Evolutionary conservation across 1,140 invertebrate species (phyloP), one percentile per base, ranked within the genome.

Genomic region (Pseudachorutes palmiensis): DNA sequence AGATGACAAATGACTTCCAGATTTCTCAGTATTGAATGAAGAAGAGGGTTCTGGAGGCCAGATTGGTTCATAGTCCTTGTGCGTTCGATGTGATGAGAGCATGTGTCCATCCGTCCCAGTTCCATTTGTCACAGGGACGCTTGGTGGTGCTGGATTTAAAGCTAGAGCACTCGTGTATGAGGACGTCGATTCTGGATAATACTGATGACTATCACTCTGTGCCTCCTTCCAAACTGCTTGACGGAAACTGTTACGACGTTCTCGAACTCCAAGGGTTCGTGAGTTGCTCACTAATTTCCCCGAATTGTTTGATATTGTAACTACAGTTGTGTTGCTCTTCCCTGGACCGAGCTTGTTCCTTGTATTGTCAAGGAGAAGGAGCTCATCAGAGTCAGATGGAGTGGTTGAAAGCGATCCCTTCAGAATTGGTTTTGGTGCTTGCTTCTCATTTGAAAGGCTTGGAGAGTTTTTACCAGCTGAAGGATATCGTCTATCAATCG

Each of bases 171-270:
- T n/a, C n/a, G n/a, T n/a, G n/a, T n/a, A n/a, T n/a, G n/a, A n/a
- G n/a, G n/a, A n/a, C n/a, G n/a, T n/a, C n/a, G n/a, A n/a, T n/a
- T n/a, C n/a, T n/a, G n/a, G n/a, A n/a, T n/a, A n/a, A n/a, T n/a
- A n/a, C n/a, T 62, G 45, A 14, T 66, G 12, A 22, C 41, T 31
- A 62, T 33, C 24, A 66, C 65, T 58, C 62, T 67, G 65, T 62
- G 55, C 65, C 41, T 75, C 73, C 68, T 75, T 78, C 66, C 73
- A 74, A 16, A 80, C 75, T 9, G 79, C 79, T 70, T 79, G 77
- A 28, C 78, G 70, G 72, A 79, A 80, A 71, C 79, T 80, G 65
- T 79, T 79, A 41, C 79, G 67, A 59, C 79, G 65, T 64, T 80
- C 78, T 19, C 78, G 73, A 26, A 76, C 70, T 2, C 77, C 75